phyloP scores from a whole-genome alignment of 2,113 vertebrate species.

The Xenopus laevis region DNA sequence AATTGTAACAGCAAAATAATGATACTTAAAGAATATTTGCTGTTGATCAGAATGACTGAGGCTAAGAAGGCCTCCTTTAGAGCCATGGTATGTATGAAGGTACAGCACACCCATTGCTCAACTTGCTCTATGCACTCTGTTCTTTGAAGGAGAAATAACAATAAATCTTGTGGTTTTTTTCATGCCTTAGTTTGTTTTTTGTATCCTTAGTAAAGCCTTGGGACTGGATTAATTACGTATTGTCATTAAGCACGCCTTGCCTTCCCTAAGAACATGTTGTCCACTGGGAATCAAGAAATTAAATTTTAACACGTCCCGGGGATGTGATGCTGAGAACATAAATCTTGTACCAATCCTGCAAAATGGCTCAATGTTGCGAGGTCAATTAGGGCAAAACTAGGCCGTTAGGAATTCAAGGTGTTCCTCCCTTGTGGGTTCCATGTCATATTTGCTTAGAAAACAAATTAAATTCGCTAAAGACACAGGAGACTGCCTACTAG shows the following conservation, averaged over 20 bases:
- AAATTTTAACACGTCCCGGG: background rate
- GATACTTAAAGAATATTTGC: no score
- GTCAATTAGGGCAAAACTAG: constrained; percentile 13
- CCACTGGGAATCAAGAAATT: background rate
- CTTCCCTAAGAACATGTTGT: background rate
- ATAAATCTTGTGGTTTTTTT: no score
- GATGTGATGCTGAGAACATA: background rate
- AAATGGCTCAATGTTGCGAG: background rate
- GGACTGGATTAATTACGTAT: background rate
- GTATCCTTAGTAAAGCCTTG: background rate
- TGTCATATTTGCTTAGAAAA: constrained; percentile 29
- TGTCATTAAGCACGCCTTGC: background rate
- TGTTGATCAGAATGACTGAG: no score
- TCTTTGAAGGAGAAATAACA: no score
- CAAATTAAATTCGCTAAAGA: constrained; percentile 14
- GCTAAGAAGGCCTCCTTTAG: no score
- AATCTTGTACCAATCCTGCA: background rate
- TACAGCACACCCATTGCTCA: no score
- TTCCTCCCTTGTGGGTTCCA: background rate
- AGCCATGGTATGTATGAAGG: no score
- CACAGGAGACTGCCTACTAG: background rate
- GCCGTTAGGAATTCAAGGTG: background rate
- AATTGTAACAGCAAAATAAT: no score
- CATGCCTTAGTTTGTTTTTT: no score
- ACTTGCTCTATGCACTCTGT: no score